A percentile compares a stretch with the other conserved stretches of the same genome.
phyloP scores from a whole-genome alignment of 2,797 vertebrate species.

The Nannoperca australis region DNA sequence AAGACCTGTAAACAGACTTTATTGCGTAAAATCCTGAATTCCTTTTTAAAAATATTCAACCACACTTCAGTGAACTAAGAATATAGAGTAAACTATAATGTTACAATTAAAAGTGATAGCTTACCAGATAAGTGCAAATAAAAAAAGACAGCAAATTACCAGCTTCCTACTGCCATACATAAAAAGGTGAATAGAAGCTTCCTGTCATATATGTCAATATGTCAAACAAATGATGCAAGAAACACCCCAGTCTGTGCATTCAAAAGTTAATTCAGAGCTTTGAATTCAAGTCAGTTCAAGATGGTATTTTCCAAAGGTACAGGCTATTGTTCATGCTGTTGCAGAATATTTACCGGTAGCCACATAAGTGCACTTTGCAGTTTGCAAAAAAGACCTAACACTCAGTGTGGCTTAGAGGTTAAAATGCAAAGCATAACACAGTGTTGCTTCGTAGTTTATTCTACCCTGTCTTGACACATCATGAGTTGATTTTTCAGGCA shows the following conservation, averaged over 20 bases:
- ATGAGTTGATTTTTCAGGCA: neutral
- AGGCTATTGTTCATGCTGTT: neutral
- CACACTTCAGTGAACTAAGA: too few species aligned
- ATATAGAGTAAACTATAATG: too few species aligned
- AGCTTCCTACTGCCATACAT: neutral
- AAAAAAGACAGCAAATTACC: neutral
- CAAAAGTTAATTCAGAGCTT: neutral
- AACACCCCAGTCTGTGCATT: neutral
- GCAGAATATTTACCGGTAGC: neutral
- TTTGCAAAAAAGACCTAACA: neutral
- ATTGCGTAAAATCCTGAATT: neutral
- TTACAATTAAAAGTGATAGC: neutral
- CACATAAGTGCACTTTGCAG: conserved; percentile 1
- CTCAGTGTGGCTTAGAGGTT: conserved; percentile 2
- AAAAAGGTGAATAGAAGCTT: neutral
- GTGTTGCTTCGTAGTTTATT: neutral
- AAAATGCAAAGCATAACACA: neutral
- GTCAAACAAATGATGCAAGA: neutral
- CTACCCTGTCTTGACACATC: neutral
- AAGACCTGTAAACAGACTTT: too few species aligned
- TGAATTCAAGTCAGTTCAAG: neutral
- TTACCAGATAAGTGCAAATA: neutral
- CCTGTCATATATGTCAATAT: too few species aligned
- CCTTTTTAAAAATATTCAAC: too few species aligned
- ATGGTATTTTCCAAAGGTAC: neutral